These are phyloP conservation scores for Paramuricea clavata DNA, from an alignment of 92 coral and sea anemone genomes.

Conservation along the genomic window DNA sequence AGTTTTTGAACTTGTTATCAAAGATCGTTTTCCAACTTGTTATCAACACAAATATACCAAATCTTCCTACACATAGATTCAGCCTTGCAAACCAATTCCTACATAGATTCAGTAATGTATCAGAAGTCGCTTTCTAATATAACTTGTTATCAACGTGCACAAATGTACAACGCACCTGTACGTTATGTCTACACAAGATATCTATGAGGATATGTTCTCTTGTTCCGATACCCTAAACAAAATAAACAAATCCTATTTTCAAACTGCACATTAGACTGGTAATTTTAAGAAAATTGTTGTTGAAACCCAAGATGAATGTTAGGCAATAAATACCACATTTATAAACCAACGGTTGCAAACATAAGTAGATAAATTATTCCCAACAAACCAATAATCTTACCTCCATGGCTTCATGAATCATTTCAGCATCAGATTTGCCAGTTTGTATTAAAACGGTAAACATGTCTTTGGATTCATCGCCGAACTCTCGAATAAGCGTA, in stretches of 20 bases:
- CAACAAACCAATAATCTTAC: background rate
- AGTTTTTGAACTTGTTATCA: no score
- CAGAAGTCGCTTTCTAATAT: background rate
- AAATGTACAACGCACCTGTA: slow-evolving; percentile 15
- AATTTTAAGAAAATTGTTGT: no score
- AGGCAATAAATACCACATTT: no score
- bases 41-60: no score
- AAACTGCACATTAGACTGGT: no score
- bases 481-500: slow-evolving; percentile 21
- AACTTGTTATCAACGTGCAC: background rate
- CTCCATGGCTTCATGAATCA: slow-evolving; percentile 43
- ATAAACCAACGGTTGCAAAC: background rate
- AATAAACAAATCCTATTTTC: background rate
- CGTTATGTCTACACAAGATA: slow-evolving; percentile 16
- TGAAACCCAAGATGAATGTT: no score
- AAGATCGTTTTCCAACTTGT: no score
- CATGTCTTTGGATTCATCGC: slow-evolving; percentile 19
- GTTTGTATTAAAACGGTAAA: slow-evolving; percentile 20
- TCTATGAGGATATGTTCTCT: slow-evolving; percentile 21
- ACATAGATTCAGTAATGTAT: no score
- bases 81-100: no score
- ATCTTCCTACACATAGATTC: no score
- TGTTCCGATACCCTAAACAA: slow-evolving; percentile 36
- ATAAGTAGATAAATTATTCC: background rate
- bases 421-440: slow-evolving; percentile 21